A percentile compares a stretch with the other conserved stretches of the same genome.
phyloP scores from a whole-genome alignment of 2,113 vertebrate genomes.

The Stigmatopora nigra region DNA sequence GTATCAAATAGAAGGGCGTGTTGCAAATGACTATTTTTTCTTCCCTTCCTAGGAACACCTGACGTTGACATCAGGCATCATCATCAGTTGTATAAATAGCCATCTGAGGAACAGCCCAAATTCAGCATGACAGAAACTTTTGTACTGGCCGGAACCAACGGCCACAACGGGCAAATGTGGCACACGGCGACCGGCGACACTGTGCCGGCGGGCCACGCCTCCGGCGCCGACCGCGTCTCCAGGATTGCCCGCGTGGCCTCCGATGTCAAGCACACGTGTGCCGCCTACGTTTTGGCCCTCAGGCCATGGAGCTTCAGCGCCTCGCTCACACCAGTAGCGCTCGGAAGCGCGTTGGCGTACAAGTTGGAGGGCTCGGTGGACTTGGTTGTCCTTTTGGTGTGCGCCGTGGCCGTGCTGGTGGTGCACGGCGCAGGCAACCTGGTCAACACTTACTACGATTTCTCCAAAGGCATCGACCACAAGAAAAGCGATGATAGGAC shows the following conservation, averaged over 20 bases:
- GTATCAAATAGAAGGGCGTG: background rate
- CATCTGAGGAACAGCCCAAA: constrained; percentile 38
- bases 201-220: constrained; percentile 10
- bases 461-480: constrained; percentile 96
- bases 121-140: constrained; percentile 50
- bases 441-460: constrained; percentile 99
- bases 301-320: constrained; percentile 97
- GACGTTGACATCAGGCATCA: constrained; percentile 16
- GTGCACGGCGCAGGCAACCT: constrained; percentile 95
- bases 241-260: constrained; percentile 53
- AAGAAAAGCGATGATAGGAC: constrained; percentile 98
- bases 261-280: constrained; percentile 79
- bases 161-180: constrained; percentile 58
- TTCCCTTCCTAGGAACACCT: constrained; percentile 25
- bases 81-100: constrained; percentile 14
- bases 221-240: constrained; percentile 28
- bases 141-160: constrained; percentile 59
- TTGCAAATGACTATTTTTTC: background rate
- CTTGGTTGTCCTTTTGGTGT: constrained; percentile 79
- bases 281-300: constrained; percentile 87
- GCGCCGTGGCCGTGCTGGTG: constrained; percentile 82
- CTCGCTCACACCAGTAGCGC: constrained; percentile 87
- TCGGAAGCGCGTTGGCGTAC: constrained; percentile 89
- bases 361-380: constrained; percentile 82
- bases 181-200: constrained; percentile 36